A percentile compares a stretch with the other conserved stretches of the same genome.
phyloP scores from a whole-genome alignment of 2,797 vertebrate species.

The Sebastiscus albofasciatus region DNA sequence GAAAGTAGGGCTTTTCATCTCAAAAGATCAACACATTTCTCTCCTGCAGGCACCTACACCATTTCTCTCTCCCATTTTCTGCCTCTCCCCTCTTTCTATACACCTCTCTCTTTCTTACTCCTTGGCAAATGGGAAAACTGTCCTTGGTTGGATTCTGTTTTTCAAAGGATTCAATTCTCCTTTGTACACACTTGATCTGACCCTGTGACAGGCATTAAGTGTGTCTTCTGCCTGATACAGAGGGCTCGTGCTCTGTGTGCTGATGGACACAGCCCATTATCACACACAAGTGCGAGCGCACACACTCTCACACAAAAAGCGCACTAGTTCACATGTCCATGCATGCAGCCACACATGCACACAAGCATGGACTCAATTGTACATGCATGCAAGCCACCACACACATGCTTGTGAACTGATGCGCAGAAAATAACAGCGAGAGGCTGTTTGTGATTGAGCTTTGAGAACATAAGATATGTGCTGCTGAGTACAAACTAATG shows the following conservation, averaged over 20 bases:
- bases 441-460: constrained; percentile 32
- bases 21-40: constrained; percentile 77
- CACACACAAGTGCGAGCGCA: constrained; percentile 34
- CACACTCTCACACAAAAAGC: neutral
- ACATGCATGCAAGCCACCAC: neutral
- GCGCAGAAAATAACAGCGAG: constrained; percentile 22
- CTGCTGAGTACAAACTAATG: constrained; percentile 42
- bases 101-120: constrained; percentile 68
- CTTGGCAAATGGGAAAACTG: constrained; percentile 81
- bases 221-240: constrained; percentile 79
- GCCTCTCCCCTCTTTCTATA: constrained; percentile 52
- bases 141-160: constrained; percentile 81
- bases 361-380: neutral
- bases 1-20: constrained; percentile 74
- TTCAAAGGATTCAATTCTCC: constrained; percentile 88
- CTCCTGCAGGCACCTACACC: constrained; percentile 66
- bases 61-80: constrained; percentile 65
- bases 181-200: constrained; percentile 92
- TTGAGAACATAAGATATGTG: constrained; percentile 23
- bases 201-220: constrained; percentile 85
- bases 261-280: constrained; percentile 76
- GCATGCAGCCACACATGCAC: constrained; percentile 8
- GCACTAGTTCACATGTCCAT: constrained; percentile 12
- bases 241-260: constrained; percentile 70
- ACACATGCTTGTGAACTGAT: constrained; percentile 9